Evolutionary conservation across 2,797 vertebrate species (phyloP), one percentile per base, ranked within the genome.

Genomic region (Sus cebifrons): DNA sequence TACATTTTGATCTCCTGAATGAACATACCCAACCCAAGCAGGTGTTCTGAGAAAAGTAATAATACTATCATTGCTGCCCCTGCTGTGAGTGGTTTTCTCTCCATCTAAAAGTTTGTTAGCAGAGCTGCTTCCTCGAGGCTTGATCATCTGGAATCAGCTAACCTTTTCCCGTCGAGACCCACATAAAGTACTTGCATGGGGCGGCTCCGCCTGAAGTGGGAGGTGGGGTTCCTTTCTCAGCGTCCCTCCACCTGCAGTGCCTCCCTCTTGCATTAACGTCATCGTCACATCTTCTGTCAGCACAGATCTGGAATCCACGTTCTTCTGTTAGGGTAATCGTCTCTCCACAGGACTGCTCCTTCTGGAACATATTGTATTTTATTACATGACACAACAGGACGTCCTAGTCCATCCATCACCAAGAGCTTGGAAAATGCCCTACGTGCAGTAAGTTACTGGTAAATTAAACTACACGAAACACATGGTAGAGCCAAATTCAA

Each of bases 141-240:
- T 29, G 29, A 32, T 27, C 62, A 74, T 2, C 1, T n/a, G 12
- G 14, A 21, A 16, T 62, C 7, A 70, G 20, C 18, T 17, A 15
- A 27, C 1, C 1, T 44, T 79, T n/a, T 52, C 49, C 17, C 16
- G 0, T 3, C 49, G 81, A 71, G 6, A 58, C 16, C 1, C n/a
- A 40, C 10, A n/a, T 9, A n/a, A 25, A 52, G 36, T 21, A 8
- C 1, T 0, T n/a, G 32, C 1, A 1, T 21, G 1, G 27, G 3
- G 3, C 18, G 16, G 18, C 36, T 18, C 52, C 17, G 29, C 5
- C 32, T n/a, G 9, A 23, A 13, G 20, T 3, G 14, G 27, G 20
- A 40, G 2, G 7, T 2, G 29, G 5, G 3, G 6, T 71, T 44
- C 32, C 36, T 65, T 56, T 27, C 16, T n/a, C 15, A 18, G 6